These are phyloP conservation scores for Aphidoletes aphidimyza DNA, from an alignment of 2,888 invertebrate genomes.

Conservation along the genomic window DNA sequence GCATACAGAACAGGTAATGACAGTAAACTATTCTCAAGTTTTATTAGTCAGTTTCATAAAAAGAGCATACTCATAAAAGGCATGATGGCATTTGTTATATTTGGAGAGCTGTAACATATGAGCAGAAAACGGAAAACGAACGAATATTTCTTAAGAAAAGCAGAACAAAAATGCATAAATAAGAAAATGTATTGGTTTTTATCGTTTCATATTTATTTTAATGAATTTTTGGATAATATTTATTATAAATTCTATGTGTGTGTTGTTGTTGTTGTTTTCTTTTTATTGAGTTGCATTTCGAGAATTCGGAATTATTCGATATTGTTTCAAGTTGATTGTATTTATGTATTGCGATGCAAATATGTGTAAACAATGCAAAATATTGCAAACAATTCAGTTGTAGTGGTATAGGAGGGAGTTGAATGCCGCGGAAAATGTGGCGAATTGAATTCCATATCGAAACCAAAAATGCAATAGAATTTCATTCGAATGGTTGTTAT, in stretches of 20 bases:
- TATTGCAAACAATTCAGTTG: background rate
- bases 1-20: background rate
- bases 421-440: background rate
- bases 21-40: background rate
- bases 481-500: background rate
- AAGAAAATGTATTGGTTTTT: background rate
- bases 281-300: too few species aligned
- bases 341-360: background rate
- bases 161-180: too few species aligned
- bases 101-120: too few species aligned
- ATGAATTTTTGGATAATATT: conserved; percentile 44
- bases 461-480: background rate
- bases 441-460: background rate
- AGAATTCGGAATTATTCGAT: background rate
- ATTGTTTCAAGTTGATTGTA: conserved; percentile 13
- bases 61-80: too few species aligned
- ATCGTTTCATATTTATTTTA: conserved; percentile 49
- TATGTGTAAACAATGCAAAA: conserved; percentile 1
- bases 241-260: conserved; percentile 14
- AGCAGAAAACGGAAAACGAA: too few species aligned
- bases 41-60: background rate
- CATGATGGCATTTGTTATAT: too few species aligned
- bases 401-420: background rate
- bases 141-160: too few species aligned
- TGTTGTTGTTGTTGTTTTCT: background rate